Conservation (phyloP, 2,113 vertebrate species). For the Catharus minimus region DNA sequence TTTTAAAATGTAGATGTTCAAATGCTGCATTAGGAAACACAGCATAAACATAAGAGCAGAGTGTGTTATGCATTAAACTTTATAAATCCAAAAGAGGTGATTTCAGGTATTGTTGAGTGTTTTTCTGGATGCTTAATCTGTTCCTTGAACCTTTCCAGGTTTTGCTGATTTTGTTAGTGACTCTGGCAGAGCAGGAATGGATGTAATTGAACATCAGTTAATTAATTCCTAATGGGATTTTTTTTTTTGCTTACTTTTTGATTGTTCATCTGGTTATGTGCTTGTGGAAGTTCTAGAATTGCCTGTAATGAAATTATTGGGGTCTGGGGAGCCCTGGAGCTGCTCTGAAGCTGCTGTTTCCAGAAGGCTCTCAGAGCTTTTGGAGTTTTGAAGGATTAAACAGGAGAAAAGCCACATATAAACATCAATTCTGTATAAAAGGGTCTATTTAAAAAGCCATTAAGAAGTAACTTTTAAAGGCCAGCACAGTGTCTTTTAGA, state of each 20-base stretch:
- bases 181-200: not conserved
- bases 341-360: not conserved
- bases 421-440: not conserved
- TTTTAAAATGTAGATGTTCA: not conserved
- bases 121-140: not conserved
- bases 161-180: not conserved
- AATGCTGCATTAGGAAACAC: not conserved
- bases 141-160: not conserved
- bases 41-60: not conserved
- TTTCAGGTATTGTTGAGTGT: not conserved
- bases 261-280: constrained; percentile 19
- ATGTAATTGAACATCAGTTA: not conserved
- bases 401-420: not conserved
- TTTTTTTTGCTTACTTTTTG: not conserved
- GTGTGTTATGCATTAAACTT: not conserved
- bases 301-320: constrained; percentile 27
- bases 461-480: not conserved
- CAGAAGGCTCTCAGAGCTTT: not conserved
- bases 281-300: not conserved
- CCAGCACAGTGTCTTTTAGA: not conserved
- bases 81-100: not conserved
- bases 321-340: not conserved
- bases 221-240: constrained; percentile 49
- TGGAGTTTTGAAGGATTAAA: not conserved
- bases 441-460: not conserved